Conservation (phyloP, 2,888 invertebrate species). For the Euspilapteryx auroguttella region DNA sequence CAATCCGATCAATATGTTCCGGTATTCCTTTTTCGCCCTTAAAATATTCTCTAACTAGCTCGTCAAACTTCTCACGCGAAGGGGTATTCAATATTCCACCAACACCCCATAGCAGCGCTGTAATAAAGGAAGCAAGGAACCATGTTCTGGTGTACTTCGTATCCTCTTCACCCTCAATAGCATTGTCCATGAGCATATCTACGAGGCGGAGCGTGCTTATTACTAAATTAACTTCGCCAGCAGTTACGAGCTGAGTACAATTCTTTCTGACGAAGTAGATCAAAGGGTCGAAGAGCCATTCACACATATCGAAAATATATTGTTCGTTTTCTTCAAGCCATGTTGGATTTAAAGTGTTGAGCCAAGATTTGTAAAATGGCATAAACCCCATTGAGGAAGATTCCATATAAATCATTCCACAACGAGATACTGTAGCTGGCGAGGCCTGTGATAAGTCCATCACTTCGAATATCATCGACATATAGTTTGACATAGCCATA, state of each 20-base stretch:
- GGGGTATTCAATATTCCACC: slow-evolving; percentile 77
- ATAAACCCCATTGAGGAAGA: slow-evolving; percentile 80
- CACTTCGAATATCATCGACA: slow-evolving; percentile 89
- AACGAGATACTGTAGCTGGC: slow-evolving; percentile 86
- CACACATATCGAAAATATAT: slow-evolving; percentile 64
- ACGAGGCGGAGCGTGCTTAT: slow-evolving; percentile 73
- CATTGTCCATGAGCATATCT: slow-evolving; percentile 77
- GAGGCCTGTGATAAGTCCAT: slow-evolving; percentile 84
- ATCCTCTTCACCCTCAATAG: slow-evolving; percentile 70
- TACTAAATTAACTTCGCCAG: slow-evolving; percentile 73
- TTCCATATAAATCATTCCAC: slow-evolving; percentile 92
- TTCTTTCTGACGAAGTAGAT: slow-evolving; percentile 71
- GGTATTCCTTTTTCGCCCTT: slow-evolving; percentile 44
- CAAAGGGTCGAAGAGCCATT: slow-evolving; percentile 80
- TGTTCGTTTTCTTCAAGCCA: slow-evolving; percentile 67
- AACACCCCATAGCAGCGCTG: slow-evolving; percentile 80
- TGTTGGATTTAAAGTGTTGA: slow-evolving; percentile 62
- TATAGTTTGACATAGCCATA: slow-evolving; percentile 76
- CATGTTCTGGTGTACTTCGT: slow-evolving; percentile 69
- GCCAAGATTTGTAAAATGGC: slow-evolving; percentile 82
- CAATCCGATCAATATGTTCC: slow-evolving; percentile 63
- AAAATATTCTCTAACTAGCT: slow-evolving; percentile 57
- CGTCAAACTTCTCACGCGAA: slow-evolving; percentile 71
- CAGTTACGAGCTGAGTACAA: slow-evolving; percentile 66
- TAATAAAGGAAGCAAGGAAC: slow-evolving; percentile 76